Percentiles rank a stretch among this genome's conserved stretches.
Conservation (phyloP, 2,113 vertebrate genomes). For the Periophthalmus modestus region DNA sequence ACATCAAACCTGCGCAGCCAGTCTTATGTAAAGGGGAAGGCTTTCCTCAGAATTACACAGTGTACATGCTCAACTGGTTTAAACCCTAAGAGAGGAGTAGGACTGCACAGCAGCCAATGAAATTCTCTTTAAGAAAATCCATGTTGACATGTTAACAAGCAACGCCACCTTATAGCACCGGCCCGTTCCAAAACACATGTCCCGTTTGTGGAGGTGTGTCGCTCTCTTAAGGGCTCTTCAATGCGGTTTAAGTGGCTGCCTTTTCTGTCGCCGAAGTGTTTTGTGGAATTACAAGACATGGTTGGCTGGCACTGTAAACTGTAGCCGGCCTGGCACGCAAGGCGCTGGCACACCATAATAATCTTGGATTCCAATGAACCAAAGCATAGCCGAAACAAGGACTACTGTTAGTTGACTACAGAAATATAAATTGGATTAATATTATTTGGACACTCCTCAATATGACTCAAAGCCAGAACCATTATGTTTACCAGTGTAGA, state of each 20-base stretch:
- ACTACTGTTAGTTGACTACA: not conserved
- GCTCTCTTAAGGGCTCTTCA: constrained; percentile 20
- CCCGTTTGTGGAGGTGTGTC: constrained; percentile 8
- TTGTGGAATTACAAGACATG: constrained; percentile 31
- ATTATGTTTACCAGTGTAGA: not conserved
- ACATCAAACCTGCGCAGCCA: constrained; percentile 70
- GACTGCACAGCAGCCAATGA: constrained; percentile 1
- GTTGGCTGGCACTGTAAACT: constrained; percentile 24
- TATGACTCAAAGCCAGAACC: not conserved
- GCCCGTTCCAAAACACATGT: constrained; percentile 18
- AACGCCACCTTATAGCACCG: not conserved
- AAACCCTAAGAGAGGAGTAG: not conserved
- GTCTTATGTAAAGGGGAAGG: constrained; percentile 50
- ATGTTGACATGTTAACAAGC: not conserved
- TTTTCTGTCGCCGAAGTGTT: constrained; percentile 23
- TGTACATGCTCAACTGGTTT: constrained; percentile 36
- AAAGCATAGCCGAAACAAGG: constrained; percentile 11
- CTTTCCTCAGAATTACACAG: constrained; percentile 4
- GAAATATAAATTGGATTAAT: not conserved
- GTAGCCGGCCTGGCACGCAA: constrained; percentile 30
- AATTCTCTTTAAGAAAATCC: not conserved
- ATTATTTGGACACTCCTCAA: not conserved
- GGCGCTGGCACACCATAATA: constrained; percentile 12
- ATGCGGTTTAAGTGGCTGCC: constrained; percentile 31
- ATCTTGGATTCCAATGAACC: not conserved